Evolutionary conservation across 1,140 invertebrate species (phyloP).

Genomic region (Bursaphelenchus mucronatus): DNA sequence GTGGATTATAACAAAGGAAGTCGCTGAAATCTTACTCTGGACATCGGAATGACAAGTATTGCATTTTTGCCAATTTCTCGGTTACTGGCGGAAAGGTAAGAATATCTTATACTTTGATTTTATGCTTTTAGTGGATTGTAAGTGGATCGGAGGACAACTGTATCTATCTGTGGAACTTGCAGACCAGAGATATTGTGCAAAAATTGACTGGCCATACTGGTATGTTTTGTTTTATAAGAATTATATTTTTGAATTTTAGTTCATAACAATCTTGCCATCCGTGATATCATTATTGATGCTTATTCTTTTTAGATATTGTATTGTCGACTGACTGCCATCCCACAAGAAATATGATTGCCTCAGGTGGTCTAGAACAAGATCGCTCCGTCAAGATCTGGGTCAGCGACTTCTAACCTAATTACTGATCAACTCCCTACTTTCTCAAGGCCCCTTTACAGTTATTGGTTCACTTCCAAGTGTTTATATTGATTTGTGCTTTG

Average conservation of each 20-base stretch:
- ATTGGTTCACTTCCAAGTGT: too few relatives aligned
- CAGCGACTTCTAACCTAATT: constrained; percentile 69
- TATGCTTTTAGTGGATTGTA: constrained; percentile 84
- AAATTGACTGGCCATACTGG: constrained; percentile 90
- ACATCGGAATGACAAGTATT: constrained; percentile 98
- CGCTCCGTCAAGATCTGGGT: constrained; percentile 99
- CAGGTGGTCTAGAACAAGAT: constrained; percentile 93
- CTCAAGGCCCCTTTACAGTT: too few relatives aligned
- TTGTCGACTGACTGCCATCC: constrained; percentile 96
- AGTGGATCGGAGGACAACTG: constrained; percentile 98
- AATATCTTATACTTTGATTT: constrained; percentile 32
- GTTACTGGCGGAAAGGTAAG: constrained; percentile 96
- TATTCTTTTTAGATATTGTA: constrained; percentile 76
- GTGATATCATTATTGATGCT: constrained; percentile 7
- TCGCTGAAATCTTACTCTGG: constrained; percentile 95
- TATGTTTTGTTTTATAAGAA: constrained; percentile 60
- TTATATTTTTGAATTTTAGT: neutral
- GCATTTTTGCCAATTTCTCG: constrained; percentile 99
- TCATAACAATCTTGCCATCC: neutral
- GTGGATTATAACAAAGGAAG: constrained; percentile 92
- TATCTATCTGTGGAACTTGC: constrained; percentile 99
- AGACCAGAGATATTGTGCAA: constrained; percentile 98
- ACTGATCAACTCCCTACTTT: too few relatives aligned
- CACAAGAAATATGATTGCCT: constrained; percentile 97
- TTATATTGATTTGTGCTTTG: too few relatives aligned